Evolutionary conservation across 2,113 vertebrate genomes (phyloP).

Genomic region (Semnornis frantzii): DNA sequence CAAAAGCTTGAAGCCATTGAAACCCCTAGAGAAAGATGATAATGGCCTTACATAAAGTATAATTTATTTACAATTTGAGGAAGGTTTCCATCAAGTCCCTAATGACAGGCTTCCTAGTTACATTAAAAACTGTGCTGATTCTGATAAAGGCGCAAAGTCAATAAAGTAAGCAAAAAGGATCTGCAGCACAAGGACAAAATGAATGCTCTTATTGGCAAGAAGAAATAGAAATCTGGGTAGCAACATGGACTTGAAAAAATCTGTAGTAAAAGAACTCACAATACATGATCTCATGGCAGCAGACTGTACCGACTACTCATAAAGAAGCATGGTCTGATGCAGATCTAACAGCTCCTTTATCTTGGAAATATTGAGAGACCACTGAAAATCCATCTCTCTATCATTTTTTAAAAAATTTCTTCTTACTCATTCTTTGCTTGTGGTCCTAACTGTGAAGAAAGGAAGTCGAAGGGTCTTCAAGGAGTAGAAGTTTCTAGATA

Average conservation of each 20-base stretch:
- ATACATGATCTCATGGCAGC: background rate
- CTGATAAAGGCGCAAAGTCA: constrained; percentile 49
- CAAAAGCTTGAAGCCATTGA: constrained; percentile 57
- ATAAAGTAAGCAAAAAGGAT: constrained; percentile 22
- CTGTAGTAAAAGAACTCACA: background rate
- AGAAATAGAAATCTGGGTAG: background rate
- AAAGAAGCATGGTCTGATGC: background rate
- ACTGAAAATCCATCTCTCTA: background rate
- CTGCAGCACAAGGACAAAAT: background rate
- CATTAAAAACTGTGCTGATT: constrained; percentile 56
- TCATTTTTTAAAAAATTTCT: background rate
- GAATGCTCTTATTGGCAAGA: background rate
- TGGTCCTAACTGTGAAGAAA: background rate
- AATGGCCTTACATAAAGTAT: constrained; percentile 62
- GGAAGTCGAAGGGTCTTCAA: background rate
- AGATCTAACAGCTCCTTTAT: background rate
- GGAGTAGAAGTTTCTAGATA: background rate
- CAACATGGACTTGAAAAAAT: background rate
- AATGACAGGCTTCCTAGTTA: constrained; percentile 46
- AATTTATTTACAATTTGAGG: constrained; percentile 73
- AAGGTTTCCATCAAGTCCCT: constrained; percentile 60
- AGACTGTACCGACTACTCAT: background rate
- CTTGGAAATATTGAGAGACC: background rate
- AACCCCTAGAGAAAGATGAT: constrained; percentile 59
- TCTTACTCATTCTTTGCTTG: background rate